Conservation (phyloP, 2,888 invertebrate species). For the Eurytoma californica region DNA sequence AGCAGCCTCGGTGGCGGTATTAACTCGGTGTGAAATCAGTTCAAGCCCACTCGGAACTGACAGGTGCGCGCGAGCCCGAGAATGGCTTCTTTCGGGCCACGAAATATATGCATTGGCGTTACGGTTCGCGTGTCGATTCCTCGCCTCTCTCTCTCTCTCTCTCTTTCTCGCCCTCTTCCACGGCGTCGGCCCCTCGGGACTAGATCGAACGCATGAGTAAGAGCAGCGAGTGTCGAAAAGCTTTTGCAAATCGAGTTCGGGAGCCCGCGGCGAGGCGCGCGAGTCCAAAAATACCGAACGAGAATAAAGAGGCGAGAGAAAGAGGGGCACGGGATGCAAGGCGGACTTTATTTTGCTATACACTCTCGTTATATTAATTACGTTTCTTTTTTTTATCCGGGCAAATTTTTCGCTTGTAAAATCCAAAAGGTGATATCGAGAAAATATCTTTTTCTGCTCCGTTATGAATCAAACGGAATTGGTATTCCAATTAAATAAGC, state of each 20-base stretch:
- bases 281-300: background rate
- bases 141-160: background rate
- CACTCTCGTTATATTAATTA: too few species aligned
- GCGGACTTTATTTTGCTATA: too few species aligned
- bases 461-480: too few species aligned
- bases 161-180: background rate
- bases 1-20: conserved; percentile 19
- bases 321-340: too few species aligned
- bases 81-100: conserved; percentile 20
- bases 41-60: conserved; percentile 34
- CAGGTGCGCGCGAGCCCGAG: conserved; percentile 24
- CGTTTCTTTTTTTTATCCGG: too few species aligned
- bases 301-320: background rate
- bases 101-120: conserved; percentile 52
- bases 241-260: conserved; percentile 42
- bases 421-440: too few species aligned
- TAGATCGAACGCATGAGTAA: conserved; percentile 44
- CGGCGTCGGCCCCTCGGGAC: background rate
- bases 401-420: too few species aligned
- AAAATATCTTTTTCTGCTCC: too few species aligned
- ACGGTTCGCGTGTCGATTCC: conserved; percentile 46
- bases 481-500: too few species aligned
- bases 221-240: conserved; percentile 2
- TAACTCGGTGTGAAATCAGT: conserved; percentile 49
- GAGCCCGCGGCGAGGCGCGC: background rate